These are phyloP conservation scores for Hyles euphorbiae DNA, from an alignment of 1,140 invertebrate genomes.

Conservation along the genomic window DNA sequence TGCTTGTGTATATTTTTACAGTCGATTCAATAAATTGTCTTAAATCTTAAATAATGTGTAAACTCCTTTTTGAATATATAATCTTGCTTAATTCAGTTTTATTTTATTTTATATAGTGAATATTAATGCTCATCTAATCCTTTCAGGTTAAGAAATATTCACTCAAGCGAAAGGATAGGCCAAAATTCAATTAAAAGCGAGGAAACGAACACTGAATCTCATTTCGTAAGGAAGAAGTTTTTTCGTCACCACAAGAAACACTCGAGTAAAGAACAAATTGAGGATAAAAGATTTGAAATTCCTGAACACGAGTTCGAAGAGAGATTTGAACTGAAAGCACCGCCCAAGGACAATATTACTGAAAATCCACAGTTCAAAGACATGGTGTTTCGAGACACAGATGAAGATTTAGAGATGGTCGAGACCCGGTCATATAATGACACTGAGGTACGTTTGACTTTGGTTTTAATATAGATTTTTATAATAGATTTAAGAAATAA, in stretches of 20 bases:
- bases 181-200: slow-evolving; percentile 35
- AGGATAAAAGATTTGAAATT: slow-evolving; percentile 52
- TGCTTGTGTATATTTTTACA: no score
- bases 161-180: slow-evolving; percentile 40
- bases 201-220: slow-evolving; percentile 24
- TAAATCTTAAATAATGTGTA: no score
- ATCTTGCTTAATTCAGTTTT: no score
- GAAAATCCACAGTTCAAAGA: slow-evolving; percentile 42
- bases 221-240: slow-evolving; percentile 46
- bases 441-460: slow-evolving; percentile 36
- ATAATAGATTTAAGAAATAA: background rate
- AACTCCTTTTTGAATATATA: no score
- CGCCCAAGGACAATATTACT: slow-evolving; percentile 40
- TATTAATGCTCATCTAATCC: no score
- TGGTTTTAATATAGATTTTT: background rate
- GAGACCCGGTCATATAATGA: slow-evolving; percentile 49
- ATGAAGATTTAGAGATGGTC: slow-evolving; percentile 52
- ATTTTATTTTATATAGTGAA: no score
- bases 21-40: no score
- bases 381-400: slow-evolving; percentile 58
- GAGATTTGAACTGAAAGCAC: slow-evolving; percentile 73
- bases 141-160: slow-evolving; percentile 57
- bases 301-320: slow-evolving; percentile 77
- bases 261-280: slow-evolving; percentile 30
- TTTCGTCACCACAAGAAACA: slow-evolving; percentile 62